A percentile compares a stretch with the other conserved stretches of the same genome.
These are phyloP conservation scores for Trachurus trachurus DNA, from an alignment of 2,797 vertebrate species.

Conservation along the genomic window DNA sequence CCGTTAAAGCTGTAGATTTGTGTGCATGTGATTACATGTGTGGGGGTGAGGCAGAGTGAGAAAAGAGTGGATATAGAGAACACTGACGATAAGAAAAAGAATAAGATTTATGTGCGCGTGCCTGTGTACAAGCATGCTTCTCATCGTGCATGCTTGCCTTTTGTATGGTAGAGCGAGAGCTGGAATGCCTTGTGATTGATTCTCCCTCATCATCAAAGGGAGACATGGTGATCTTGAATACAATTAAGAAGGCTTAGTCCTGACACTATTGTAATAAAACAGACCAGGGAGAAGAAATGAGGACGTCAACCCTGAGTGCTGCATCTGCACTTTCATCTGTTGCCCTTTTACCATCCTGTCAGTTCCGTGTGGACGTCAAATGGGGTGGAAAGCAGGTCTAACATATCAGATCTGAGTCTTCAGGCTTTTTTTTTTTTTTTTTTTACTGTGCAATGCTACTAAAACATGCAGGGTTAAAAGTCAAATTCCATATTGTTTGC, in stretches of 20 bases:
- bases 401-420: constrained; percentile 53
- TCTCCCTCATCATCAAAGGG: constrained; percentile 72
- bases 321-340: constrained; percentile 79
- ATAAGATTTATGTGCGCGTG: constrained; percentile 13
- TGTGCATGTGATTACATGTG: constrained; percentile 29
- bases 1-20: constrained; percentile 11
- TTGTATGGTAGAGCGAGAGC: constrained; percentile 20
- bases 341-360: constrained; percentile 65
- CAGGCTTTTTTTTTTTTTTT: constrained; percentile 13
- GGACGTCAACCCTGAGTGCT: constrained; percentile 67
- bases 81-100: constrained; percentile 30
- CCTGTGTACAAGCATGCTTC: background rate
- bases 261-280: constrained; percentile 77
- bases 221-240: constrained; percentile 75
- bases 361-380: constrained; percentile 60
- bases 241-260: constrained; percentile 74
- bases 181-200: constrained; percentile 64
- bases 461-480: constrained; percentile 20
- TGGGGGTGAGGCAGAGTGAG: constrained; percentile 15
- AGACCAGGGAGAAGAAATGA: constrained; percentile 72
- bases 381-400: constrained; percentile 37
- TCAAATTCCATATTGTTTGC: background rate
- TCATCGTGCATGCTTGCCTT: background rate
- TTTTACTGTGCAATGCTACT: constrained; percentile 5
- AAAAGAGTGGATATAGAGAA: constrained; percentile 20